These are phyloP conservation scores for Coluber constrictor DNA, from an alignment of 2,797 vertebrate genomes.

Conservation along the genomic window DNA sequence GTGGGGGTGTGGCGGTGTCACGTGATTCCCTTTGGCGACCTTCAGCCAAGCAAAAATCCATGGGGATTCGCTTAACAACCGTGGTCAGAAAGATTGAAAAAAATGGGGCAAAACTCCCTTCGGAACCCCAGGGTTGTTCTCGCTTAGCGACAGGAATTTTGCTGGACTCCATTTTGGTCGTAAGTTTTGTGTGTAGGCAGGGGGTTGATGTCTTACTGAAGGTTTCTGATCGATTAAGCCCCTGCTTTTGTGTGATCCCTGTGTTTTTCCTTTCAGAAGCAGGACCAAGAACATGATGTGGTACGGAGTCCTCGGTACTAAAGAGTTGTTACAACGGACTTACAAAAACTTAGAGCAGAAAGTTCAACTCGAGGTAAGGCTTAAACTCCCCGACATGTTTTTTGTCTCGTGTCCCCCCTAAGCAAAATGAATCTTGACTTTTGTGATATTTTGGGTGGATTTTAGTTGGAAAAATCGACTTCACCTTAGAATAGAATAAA, in stretches of 20 bases:
- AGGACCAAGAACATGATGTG: constrained; percentile 99
- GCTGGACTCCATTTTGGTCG: neutral
- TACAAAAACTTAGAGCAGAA: constrained; percentile 99
- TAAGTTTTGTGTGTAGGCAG: too few species aligned
- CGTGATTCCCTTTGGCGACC: neutral
- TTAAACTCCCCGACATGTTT: neutral
- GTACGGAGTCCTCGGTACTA: constrained; percentile 96
- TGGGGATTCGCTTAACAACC: neutral
- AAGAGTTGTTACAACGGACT: constrained; percentile 93
- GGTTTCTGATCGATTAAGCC: neutral
- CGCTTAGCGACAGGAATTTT: neutral
- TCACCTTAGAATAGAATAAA: too few species aligned
- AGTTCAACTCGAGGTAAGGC: constrained; percentile 91
- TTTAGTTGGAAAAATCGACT: neutral
- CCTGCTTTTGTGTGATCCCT: neutral
- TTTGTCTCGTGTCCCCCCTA: neutral
- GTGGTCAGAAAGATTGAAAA: neutral
- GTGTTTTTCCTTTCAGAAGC: constrained; percentile 77
- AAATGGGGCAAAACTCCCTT: neutral
- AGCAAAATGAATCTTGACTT: neutral
- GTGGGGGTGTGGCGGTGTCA: too few species aligned
- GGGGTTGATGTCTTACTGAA: neutral
- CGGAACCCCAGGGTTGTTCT: neutral
- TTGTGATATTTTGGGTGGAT: neutral
- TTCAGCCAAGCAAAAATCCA: neutral